phyloP scores from a whole-genome alignment of 2,113 vertebrate genomes.

The Lamprotornis superbus region DNA sequence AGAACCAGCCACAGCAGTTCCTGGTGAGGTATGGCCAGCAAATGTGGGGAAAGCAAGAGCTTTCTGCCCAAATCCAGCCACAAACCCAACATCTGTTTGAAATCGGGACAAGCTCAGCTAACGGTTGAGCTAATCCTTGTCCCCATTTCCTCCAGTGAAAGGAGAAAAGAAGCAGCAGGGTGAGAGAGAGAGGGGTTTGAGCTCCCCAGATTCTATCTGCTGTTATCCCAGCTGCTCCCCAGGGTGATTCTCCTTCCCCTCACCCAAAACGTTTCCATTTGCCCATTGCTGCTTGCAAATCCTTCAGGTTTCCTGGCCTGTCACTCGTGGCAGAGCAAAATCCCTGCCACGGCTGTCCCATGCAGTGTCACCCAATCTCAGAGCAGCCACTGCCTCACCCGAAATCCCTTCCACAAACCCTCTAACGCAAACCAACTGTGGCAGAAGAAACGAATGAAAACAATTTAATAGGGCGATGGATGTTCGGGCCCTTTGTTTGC shows the following conservation, averaged over 20 bases:
- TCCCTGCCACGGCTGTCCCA: not conserved
- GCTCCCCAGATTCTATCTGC: not conserved
- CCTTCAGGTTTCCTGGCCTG: not conserved
- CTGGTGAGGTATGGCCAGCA: not conserved
- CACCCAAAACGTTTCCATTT: not conserved
- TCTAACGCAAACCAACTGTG: conserved; percentile 2
- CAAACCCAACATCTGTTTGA: not conserved
- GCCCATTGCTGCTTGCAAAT: not conserved
- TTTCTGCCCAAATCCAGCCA: conserved; percentile 24
- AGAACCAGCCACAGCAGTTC: not conserved
- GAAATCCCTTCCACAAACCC: not conserved
- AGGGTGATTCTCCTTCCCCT: not conserved
- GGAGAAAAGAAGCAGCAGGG: not conserved
- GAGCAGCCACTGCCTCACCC: not conserved
- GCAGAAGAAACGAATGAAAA: not conserved
- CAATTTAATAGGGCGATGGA: not conserved
- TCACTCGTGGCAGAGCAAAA: not conserved
- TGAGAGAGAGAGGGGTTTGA: not conserved
- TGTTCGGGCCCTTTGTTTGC: conserved; percentile 14
- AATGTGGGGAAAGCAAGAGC: conserved; percentile 9
- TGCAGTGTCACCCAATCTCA: not conserved
- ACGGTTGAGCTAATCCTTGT: not conserved
- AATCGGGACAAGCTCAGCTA: not conserved
- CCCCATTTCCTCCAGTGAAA: not conserved
- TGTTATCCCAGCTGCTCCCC: not conserved